phyloP scores from a whole-genome alignment of 1,140 invertebrate species.

The Cephus cinctus region DNA sequence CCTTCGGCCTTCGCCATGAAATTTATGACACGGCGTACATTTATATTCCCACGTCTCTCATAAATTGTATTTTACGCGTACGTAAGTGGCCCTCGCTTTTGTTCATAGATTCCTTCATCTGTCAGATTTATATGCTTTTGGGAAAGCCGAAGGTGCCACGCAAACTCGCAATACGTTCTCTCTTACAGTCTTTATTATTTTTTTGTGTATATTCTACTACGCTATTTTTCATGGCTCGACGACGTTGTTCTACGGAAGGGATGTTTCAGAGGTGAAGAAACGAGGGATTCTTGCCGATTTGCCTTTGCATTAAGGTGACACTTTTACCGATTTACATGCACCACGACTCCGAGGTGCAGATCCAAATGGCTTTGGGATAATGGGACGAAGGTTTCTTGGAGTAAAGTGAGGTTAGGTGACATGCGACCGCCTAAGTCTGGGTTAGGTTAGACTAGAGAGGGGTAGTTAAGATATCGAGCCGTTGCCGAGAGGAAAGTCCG shows the following conservation, averaged over 20 bases:
- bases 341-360: neutral
- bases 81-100: conserved; percentile 50
- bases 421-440: neutral
- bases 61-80: conserved; percentile 46
- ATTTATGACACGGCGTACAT: conserved; percentile 46
- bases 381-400: neutral
- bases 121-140: conserved; percentile 41
- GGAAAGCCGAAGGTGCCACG: neutral
- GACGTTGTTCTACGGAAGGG: too few relatives aligned
- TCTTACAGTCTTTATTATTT: too few relatives aligned
- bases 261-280: too few relatives aligned
- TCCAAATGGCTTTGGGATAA: neutral
- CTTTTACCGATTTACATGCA: neutral
- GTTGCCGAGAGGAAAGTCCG: too few relatives aligned
- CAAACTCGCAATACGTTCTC: too few relatives aligned
- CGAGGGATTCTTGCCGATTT: too few relatives aligned
- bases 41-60: conserved; percentile 39
- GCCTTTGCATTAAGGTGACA: too few relatives aligned
- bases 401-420: neutral
- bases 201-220: too few relatives aligned
- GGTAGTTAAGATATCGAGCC: neutral
- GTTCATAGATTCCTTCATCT: conserved; percentile 48
- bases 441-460: neutral
- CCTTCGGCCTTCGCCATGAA: conserved; percentile 6
- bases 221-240: too few relatives aligned